Evolutionary conservation across 2,113 vertebrate genomes (phyloP).

Genomic region (Pollimyrus isidori): DNA sequence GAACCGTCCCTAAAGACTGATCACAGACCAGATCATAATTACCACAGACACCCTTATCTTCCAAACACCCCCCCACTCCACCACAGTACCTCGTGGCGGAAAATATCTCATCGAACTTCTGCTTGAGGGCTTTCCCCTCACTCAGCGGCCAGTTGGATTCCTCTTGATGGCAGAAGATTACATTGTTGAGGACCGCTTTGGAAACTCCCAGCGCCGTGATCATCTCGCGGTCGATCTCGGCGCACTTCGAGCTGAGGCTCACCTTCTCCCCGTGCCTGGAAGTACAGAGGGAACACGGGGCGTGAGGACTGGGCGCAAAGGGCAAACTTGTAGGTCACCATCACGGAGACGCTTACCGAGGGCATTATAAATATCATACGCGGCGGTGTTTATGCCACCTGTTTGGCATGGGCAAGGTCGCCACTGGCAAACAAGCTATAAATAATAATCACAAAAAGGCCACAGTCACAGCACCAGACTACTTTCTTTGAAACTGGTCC

Average conservation of each 20-base stretch:
- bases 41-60: background rate
- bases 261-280: constrained; percentile 74
- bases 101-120: constrained; percentile 98
- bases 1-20: background rate
- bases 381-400: background rate
- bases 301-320: background rate
- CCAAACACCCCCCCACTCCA: background rate
- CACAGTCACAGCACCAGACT: background rate
- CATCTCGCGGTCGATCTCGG: constrained; percentile 90
- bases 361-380: background rate
- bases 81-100: constrained; percentile 83
- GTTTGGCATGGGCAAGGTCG: background rate
- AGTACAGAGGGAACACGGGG: background rate
- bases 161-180: constrained; percentile 98
- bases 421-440: background rate
- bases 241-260: constrained; percentile 91
- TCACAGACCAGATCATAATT: background rate
- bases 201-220: constrained; percentile 88
- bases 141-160: constrained; percentile 96
- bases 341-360: background rate
- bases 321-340: background rate
- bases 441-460: background rate
- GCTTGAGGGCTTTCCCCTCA: constrained; percentile 90
- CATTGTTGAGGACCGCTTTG: constrained; percentile 85
- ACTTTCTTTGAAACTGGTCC: background rate